These are phyloP conservation scores for Lithodes maja DNA, from an alignment of 2,888 invertebrate species.

Conservation along the genomic window DNA sequence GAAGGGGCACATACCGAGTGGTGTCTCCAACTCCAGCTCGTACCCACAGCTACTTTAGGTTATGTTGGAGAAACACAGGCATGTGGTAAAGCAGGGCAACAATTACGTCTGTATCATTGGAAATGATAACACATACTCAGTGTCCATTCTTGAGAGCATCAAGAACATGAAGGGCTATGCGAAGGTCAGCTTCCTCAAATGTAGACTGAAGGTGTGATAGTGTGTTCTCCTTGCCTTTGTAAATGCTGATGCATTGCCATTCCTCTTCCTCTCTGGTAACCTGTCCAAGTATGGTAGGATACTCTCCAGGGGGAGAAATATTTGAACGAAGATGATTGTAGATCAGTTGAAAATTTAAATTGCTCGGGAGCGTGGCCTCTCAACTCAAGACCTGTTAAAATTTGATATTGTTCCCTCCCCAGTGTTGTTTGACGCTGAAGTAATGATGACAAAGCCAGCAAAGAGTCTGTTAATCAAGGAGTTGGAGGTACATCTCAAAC, in stretches of 20 bases:
- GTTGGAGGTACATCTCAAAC: neutral
- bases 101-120: too few species aligned
- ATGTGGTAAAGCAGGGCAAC: too few species aligned
- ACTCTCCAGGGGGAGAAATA: neutral
- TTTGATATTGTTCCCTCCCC: neutral
- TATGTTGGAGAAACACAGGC: too few species aligned
- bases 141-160: too few species aligned
- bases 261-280: neutral
- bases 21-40: too few species aligned
- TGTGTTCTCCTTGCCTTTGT: neutral
- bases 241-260: neutral
- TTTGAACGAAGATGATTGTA: neutral
- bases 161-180: neutral
- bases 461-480: neutral
- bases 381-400: neutral
- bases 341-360: neutral
- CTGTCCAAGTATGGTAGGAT: neutral
- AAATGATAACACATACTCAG: too few species aligned
- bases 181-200: neutral
- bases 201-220: neutral
- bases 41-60: too few species aligned
- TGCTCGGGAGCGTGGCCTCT: neutral
- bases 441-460: slow-evolving; percentile 5
- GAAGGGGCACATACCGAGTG: too few species aligned
- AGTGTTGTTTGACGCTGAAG: too few species aligned